Conservation (phyloP, 2,797 vertebrate species). For the Petrocephalus sullivani region DNA sequence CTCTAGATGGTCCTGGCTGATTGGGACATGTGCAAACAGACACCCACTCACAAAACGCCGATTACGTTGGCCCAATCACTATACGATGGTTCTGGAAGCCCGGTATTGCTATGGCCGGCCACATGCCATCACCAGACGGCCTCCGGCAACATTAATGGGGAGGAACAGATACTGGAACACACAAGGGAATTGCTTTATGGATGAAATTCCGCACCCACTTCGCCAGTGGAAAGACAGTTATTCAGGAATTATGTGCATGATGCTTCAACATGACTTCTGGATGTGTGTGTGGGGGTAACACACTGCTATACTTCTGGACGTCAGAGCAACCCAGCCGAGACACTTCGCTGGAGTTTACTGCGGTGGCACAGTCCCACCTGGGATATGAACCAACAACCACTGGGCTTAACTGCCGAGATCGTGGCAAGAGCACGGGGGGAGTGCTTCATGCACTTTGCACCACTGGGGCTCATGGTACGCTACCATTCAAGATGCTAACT, state of each 20-base stretch:
- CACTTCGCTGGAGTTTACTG: not conserved
- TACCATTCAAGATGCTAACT: not conserved
- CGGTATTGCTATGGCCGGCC: not conserved
- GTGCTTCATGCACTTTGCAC: not conserved
- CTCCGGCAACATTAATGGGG: not conserved
- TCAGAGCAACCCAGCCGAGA: not conserved
- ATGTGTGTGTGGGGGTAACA: not conserved
- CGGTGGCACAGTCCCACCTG: not conserved
- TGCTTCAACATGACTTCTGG: not conserved
- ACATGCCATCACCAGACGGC: not conserved
- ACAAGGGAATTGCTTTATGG: slow-evolving; percentile 33
- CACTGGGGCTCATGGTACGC: too few relatives aligned
- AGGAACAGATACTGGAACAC: slow-evolving; percentile 33
- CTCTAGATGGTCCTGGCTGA: not conserved
- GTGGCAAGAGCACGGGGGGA: too few relatives aligned
- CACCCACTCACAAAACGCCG: not conserved
- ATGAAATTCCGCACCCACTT: slow-evolving; percentile 9
- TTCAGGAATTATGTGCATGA: slow-evolving; percentile 51
- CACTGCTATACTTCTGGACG: not conserved
- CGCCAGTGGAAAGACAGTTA: slow-evolving; percentile 17
- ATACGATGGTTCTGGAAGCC: not conserved
- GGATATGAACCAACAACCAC: not conserved
- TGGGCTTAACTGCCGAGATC: not conserved
- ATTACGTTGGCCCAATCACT: not conserved
- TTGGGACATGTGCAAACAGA: not conserved